Evolutionary conservation across 2,113 vertebrate genomes (phyloP).

Genomic region (Herpailurus yagouaroundi): DNA sequence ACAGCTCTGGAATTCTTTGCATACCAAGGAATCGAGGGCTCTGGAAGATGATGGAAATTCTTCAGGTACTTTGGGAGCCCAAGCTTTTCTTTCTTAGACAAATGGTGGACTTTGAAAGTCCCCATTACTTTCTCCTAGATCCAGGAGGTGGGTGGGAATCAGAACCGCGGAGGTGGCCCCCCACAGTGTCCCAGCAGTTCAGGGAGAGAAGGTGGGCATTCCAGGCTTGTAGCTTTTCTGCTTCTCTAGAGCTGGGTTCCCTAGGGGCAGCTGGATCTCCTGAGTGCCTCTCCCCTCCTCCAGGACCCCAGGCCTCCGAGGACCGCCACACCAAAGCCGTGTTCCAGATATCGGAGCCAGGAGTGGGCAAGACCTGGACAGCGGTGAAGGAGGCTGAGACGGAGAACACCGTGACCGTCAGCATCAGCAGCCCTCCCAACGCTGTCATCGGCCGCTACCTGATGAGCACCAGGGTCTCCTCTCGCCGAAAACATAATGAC

Average conservation of each 20-base stretch:
- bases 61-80: neutral
- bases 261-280: neutral
- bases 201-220: neutral
- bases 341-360: slow-evolving; percentile 71
- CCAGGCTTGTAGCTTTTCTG: neutral
- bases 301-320: slow-evolving; percentile 87
- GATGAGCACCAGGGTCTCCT: slow-evolving; percentile 81
- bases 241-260: neutral
- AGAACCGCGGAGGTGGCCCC: neutral
- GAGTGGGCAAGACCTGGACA: slow-evolving; percentile 72
- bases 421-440: slow-evolving; percentile 85
- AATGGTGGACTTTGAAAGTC: neutral
- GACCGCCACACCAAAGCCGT: slow-evolving; percentile 84
- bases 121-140: neutral
- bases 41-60: neutral
- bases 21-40: neutral
- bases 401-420: slow-evolving; percentile 55
- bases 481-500: slow-evolving; percentile 70
- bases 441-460: slow-evolving; percentile 91
- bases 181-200: neutral
- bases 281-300: neutral
- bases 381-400: slow-evolving; percentile 62
- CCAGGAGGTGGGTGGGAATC: neutral
- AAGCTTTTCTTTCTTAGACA: neutral
- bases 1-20: neutral